A percentile compares a stretch with the other conserved stretches of the same genome.
Evolutionary conservation across 2,797 vertebrate genomes (phyloP).

Genomic region (Silurus aristotelis): DNA sequence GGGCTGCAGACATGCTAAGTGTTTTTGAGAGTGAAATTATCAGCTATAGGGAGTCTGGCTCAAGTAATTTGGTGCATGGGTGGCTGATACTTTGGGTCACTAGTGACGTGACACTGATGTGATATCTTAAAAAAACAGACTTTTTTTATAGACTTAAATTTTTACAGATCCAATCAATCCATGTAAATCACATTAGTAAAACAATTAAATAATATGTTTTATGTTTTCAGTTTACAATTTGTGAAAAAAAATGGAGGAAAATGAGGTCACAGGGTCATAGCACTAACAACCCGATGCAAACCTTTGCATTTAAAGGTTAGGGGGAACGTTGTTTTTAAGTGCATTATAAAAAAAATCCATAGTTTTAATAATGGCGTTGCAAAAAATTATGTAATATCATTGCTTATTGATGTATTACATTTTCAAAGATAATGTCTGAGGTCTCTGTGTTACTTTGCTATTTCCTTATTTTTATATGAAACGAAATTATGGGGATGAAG

Average conservation of each 20-base stretch:
- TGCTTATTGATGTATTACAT: not conserved
- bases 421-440: not conserved
- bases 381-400: not conserved
- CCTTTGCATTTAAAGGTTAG: not conserved
- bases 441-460: not conserved
- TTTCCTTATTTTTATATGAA: not conserved
- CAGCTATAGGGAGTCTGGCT: not conserved
- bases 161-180: not conserved
- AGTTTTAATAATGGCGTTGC: not conserved
- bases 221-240: not conserved
- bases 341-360: constrained; percentile 22
- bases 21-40: not conserved
- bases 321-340: constrained; percentile 18
- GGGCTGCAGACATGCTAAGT: constrained; percentile 31
- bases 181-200: not conserved
- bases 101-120: not conserved
- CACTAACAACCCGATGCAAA: not conserved
- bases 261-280: not conserved
- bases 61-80: not conserved
- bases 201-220: not conserved
- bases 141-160: not conserved
- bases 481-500: not conserved
- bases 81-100: not conserved
- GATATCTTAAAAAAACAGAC: not conserved
- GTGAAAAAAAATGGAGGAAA: not conserved